phyloP scores from a whole-genome alignment of 2,113 vertebrate genomes.

The Alethe diademata region DNA sequence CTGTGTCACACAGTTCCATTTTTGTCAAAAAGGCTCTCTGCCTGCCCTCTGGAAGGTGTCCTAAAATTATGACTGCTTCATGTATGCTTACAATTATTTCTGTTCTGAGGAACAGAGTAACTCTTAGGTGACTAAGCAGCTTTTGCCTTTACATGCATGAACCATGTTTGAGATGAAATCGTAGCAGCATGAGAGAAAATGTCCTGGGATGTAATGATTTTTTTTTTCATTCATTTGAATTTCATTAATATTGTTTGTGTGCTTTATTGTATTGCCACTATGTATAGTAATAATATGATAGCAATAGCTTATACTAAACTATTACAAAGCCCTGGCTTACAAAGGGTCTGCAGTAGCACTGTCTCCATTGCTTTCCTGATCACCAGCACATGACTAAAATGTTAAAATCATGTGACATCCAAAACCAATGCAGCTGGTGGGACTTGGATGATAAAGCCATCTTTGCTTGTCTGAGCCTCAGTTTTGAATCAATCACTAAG shows the following conservation, averaged over 20 bases:
- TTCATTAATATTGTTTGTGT: background rate
- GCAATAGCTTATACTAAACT: background rate
- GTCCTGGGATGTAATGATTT: background rate
- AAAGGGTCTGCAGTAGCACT: background rate
- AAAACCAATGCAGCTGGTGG: background rate
- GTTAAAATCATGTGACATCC: background rate
- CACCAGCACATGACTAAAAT: background rate
- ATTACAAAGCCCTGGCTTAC: background rate
- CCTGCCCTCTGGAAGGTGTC: background rate
- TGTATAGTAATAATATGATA: background rate
- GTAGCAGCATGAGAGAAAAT: background rate
- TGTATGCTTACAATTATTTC: background rate
- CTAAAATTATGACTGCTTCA: background rate
- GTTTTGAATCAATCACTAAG: background rate
- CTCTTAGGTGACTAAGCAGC: background rate
- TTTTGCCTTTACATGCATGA: background rate
- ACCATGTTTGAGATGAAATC: background rate
- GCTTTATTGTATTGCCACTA: background rate
- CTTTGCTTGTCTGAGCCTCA: background rate
- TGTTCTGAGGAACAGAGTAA: background rate
- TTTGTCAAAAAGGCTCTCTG: background rate
- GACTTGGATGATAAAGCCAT: background rate
- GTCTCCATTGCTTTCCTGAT: background rate
- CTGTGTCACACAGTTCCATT: background rate
- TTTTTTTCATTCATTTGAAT: background rate